Percentiles rank a stretch among this genome's conserved stretches.
These are phyloP conservation scores for Cygnus buccinator DNA, from an alignment of 2,113 vertebrate species.

Conservation along the genomic window DNA sequence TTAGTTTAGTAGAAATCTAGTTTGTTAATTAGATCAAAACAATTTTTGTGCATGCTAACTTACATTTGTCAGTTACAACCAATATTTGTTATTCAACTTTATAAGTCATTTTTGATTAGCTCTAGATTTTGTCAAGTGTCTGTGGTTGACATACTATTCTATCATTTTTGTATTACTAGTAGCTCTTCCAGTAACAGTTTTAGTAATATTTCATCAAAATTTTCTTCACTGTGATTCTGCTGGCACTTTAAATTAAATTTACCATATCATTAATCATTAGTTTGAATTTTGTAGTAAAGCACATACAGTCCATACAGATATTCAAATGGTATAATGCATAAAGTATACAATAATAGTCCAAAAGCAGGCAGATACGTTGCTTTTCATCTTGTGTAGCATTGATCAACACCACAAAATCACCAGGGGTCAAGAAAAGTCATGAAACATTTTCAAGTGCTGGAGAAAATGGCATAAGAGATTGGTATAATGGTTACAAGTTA, in stretches of 20 bases:
- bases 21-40: neutral
- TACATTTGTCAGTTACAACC: neutral
- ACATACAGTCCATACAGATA: neutral
- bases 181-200: neutral
- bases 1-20: neutral
- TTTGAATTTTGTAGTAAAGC: neutral
- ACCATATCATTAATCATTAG: neutral
- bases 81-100: neutral
- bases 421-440: neutral
- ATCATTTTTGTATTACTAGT: neutral
- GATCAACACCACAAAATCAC: neutral
- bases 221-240: neutral
- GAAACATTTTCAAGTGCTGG: neutral
- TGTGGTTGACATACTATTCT: neutral
- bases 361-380: neutral
- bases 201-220: neutral
- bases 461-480: neutral
- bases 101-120: neutral
- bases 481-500: neutral
- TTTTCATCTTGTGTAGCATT: neutral
- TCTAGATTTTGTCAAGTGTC: neutral
- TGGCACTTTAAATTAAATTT: neutral
- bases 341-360: neutral
- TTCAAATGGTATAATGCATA: neutral
- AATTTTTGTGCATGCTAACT: neutral